Base-by-base conservation (phyloP, 2,797 vertebrate species). In the Ceryle rudis region DNA sequence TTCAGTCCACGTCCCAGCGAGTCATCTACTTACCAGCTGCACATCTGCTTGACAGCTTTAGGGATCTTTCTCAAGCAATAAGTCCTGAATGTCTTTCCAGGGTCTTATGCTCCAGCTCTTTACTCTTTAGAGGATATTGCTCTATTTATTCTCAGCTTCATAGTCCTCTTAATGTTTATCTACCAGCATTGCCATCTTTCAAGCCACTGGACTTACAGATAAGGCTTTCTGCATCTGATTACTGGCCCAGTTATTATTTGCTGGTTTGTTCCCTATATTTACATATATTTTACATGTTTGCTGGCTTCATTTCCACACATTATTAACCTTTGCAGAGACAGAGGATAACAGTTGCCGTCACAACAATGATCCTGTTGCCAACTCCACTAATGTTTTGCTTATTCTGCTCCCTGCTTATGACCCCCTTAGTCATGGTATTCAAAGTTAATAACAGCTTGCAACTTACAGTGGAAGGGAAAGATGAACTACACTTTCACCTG, bases 61-160 rank as follows among this genome's bases (percentile, higher is more conserved):
- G 93, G 71, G 92, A 95, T 95, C 95, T 90, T 97, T 96, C 95
- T 95, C 81, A 71, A 92, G 96, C 90, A 97, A 96, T 97, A 97
- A 97, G 93, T 97, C 94, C 91, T 93, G 52, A 97, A 95, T 97
- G 96, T 95, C 94, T 96, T 97, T 58, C 73, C 86, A 95, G 91
- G 89, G 86, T 95, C 96, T 95, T 87, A 90, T 95, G 96, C 95
- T 97, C 96, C 92, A 97, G 90, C 95, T 97, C 74, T 93, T 97
- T 93, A 92, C 93, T 96, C 94, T 96, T 98, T 97, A 97, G 96
- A 97, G 96, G 97, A 97, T 95, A 97, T 96, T 97, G 90, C 95
- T 97, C 95, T 97, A 97, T 97, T 98, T 97, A 97, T 97, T 96
- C 96, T 97, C 93, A 93, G 95, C 91, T 96, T 96, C 96, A 95